Evolutionary conservation across 2,797 vertebrate species (phyloP).

Genomic region (Otus scops): DNA sequence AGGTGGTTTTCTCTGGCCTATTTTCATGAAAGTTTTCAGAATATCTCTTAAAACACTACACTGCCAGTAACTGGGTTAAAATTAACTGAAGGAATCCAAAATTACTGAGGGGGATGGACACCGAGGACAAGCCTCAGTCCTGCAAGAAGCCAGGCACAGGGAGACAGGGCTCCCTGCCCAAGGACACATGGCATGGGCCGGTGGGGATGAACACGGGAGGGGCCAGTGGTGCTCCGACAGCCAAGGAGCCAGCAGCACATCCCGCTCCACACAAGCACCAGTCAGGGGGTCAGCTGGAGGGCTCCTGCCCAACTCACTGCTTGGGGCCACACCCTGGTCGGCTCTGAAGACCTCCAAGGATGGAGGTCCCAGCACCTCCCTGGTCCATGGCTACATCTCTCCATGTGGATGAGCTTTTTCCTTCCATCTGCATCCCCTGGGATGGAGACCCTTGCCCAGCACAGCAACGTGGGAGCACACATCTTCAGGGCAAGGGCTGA

Average conservation of each 20-base stretch:
- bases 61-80: not conserved
- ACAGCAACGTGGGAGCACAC: not conserved
- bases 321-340: accelerated
- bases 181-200: accelerated
- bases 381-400: not conserved
- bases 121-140: not conserved
- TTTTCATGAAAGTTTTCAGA: not conserved
- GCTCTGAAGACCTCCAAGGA: not conserved
- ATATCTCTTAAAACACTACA: not conserved
- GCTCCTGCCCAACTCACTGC: not conserved
- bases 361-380: not conserved
- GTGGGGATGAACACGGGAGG: accelerated
- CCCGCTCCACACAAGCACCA: accelerated
- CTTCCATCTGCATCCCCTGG: not conserved
- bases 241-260: accelerated
- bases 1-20: not conserved
- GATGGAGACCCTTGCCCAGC: not conserved
- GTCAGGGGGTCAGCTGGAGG: not conserved
- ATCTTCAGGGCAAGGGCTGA: not conserved
- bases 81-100: not conserved
- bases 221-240: not conserved
- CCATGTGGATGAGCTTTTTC: not conserved
- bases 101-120: not conserved
- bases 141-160: not conserved
- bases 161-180: accelerated